Base-by-base conservation (phyloP, 2,113 vertebrate species). In the Petrocephalus microphthalmus region DNA sequence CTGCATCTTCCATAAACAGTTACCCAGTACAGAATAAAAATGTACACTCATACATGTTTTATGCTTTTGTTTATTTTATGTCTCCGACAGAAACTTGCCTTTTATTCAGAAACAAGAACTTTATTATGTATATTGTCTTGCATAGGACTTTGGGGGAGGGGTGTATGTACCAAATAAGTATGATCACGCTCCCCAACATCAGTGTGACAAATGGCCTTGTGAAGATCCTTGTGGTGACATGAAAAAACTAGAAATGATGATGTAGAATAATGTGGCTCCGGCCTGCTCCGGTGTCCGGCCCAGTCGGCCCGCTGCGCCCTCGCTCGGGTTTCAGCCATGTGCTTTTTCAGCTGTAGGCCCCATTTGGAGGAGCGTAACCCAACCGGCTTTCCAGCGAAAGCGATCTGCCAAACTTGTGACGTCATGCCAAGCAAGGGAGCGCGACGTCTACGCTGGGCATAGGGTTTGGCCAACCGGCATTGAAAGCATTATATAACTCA, bases 311-410 rank as follows among this genome's bases (percentile, higher is more conserved):
- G 90, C 90, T 90, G 91, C 87, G 90, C 11, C 89, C 90, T 89
- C 86, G 51, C 91, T 96, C 91, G 11, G 86, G 91, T 94, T 94
- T 93, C 92, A 91, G 0, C 45, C 33, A 19, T 20, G 71, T 60
- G 56, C 54, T n/a, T 54, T 71, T 51, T 33, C 47, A 47, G 67
- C 67, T 81, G 29, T n/a, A 87, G 49, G n/a, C 86, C 64, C 47
- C 45, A 81, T 88, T 82, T 88, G 49, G 52, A 52, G 51, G n/a
- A 87, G 52, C 51, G 29, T 87, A 87, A 90, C 91, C 90, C 86
- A 87, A 90, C 91, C 90, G 37, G 37, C 13, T 89, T 87, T 92
- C 81, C 54, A 51, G 81, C 56, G 45, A 57, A 84, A 60, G 53
- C 20, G 78, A 88, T 84, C 85, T 92, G 56, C 89, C 92, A 92